phyloP scores from a whole-genome alignment of 2,888 invertebrate species.

The Leistus spinibarbis region DNA sequence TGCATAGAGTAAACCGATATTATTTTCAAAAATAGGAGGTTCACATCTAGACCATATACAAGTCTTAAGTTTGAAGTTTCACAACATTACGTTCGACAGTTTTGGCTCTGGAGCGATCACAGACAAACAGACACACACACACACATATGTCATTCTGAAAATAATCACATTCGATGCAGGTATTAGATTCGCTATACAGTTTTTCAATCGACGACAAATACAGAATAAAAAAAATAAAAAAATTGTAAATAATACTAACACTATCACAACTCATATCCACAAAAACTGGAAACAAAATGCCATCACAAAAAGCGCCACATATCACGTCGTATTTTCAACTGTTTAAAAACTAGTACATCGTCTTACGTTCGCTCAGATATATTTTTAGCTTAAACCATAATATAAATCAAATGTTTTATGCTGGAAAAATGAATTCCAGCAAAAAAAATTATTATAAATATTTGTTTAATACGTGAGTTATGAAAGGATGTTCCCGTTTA shows the following conservation, averaged over 20 bases:
- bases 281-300: not conserved
- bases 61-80: too few species aligned
- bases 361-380: not conserved
- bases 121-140: too few species aligned
- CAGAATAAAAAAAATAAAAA: not conserved
- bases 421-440: constrained; percentile 2
- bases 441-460: constrained; percentile 28
- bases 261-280: not conserved
- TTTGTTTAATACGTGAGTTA: constrained; percentile 27
- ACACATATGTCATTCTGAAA: too few species aligned
- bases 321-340: not conserved
- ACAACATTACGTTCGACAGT: too few species aligned
- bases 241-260: not conserved
- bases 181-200: too few species aligned
- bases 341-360: not conserved
- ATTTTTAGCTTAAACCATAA: constrained; percentile 18
- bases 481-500: constrained; percentile 21
- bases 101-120: too few species aligned
- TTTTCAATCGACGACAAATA: too few species aligned
- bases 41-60: too few species aligned
- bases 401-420: constrained; percentile 20
- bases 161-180: too few species aligned
- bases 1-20: too few species aligned
- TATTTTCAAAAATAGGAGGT: too few species aligned
- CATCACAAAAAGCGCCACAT: not conserved